Base-by-base conservation (phyloP, 2,888 invertebrate species). In the Troides aeacus region DNA sequence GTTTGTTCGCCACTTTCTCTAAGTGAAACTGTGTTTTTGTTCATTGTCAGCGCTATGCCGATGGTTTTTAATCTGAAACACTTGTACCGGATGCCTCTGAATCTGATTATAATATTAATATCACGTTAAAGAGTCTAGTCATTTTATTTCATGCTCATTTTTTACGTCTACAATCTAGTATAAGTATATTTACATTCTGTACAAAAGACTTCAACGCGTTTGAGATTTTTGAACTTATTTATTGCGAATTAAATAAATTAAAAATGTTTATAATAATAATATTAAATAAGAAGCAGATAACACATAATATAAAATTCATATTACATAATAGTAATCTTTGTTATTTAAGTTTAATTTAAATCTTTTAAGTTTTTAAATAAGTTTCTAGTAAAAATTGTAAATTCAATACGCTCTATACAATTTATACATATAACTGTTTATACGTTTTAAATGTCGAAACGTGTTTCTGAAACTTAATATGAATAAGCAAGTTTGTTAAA, bases 21-120 rank as follows among this genome's bases (percentile, higher is more conserved):
- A 82, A 83, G 91, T 85, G 92, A 91, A 92, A 92, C 89, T 83
- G 85, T 85, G 85, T 90, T 90, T 90, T 91, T 89, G 86, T 86
- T 80, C 86, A 86, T 86, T 87, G 86, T 86, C 82, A 81, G 79
- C 75, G 75, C 72, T 79, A 77, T 77, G 75, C 75, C 73, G 64
- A 76, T 76, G 77, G 75, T 77, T 59, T 66, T 66, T 66, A 77
- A 70, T 68, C 66, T 68, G 61, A 57, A 46, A 67, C 64, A 63
- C 66, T 66, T 66, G 76, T 71, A 72, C 71, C 64, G 72, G 74
- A 75, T 77, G 46, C 46, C 12, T 78, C 50, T 21, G 53, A 60
- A 62, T 42, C 53, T 6, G 36, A 61, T 69, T 68, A 53, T 39
- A 23, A 53, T 64, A 70, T 62, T 39, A 18, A 61, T 63, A 64